Evolutionary conservation across 1,140 invertebrate genomes (phyloP).

Genomic region (Drosophila watanabei): DNA sequence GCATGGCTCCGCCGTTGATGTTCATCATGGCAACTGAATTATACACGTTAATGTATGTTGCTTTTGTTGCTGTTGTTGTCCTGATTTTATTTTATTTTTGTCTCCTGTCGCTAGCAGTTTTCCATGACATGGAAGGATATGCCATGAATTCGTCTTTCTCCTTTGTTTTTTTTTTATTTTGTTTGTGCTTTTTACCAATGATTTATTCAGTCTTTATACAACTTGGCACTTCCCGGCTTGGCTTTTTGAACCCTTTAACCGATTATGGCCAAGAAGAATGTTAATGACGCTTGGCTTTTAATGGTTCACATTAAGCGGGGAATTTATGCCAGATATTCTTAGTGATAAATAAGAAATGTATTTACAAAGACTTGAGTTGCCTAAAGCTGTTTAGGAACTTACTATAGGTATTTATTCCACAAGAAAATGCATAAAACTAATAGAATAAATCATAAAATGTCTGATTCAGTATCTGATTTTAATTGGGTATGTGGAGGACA

Average conservation of each 20-base stretch:
- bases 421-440: background rate
- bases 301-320: conserved; percentile 13
- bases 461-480: background rate
- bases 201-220: conserved; percentile 39
- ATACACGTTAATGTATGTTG: conserved; percentile 35
- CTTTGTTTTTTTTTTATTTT: background rate
- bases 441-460: background rate
- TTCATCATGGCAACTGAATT: conserved; percentile 52
- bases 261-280: conserved; percentile 36
- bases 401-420: background rate
- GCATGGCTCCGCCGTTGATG: conserved; percentile 19
- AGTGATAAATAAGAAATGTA: background rate
- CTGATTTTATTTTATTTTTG: conserved; percentile 7
- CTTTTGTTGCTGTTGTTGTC: conserved; percentile 10
- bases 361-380: background rate
- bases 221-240: conserved; percentile 25
- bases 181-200: conserved; percentile 32
- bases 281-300: conserved; percentile 27
- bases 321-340: conserved; percentile 4
- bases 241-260: conserved; percentile 48
- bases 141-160: conserved; percentile 40
- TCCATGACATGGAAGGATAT: conserved; percentile 47
- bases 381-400: background rate
- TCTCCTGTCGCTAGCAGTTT: conserved; percentile 18
- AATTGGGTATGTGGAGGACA: background rate